Evolutionary conservation across 2,797 vertebrate species (phyloP).

Genomic region (Amphiprion clarkii): DNA sequence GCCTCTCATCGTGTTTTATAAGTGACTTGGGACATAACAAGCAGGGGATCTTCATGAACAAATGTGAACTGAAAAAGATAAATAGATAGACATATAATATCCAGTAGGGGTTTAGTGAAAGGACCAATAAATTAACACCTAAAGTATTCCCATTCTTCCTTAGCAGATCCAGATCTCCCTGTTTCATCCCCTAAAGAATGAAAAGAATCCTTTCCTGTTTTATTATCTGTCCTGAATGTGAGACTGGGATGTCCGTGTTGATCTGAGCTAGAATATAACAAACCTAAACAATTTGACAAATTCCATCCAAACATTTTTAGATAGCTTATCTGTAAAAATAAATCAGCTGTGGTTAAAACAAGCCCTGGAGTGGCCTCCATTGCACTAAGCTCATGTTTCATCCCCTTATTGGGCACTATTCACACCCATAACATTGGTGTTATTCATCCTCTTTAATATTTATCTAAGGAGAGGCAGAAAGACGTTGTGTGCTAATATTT

Average conservation of each 20-base stretch:
- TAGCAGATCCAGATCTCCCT: constrained; percentile 41
- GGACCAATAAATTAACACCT: constrained; percentile 78
- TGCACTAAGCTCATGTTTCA: constrained; percentile 49
- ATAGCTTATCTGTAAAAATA: constrained; percentile 74
- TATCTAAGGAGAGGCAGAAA: constrained; percentile 51
- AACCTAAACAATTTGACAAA: constrained; percentile 77
- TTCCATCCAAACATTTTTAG: constrained; percentile 74
- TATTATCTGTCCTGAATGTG: constrained; percentile 74
- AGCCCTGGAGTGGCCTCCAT: constrained; percentile 40
- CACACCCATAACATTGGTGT: constrained; percentile 53
- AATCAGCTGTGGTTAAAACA: constrained; percentile 59
- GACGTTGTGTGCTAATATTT: constrained; percentile 64
- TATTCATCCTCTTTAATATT: constrained; percentile 63
- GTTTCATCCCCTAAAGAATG: constrained; percentile 67
- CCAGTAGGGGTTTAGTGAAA: constrained; percentile 62
- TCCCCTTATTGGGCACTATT: constrained; percentile 41
- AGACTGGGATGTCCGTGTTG: constrained; percentile 58
- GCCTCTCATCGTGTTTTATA: constrained; percentile 75
- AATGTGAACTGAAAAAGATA: constrained; percentile 74
- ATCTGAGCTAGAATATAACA: constrained; percentile 62
- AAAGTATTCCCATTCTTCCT: constrained; percentile 65
- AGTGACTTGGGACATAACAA: constrained; percentile 71
- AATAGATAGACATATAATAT: constrained; percentile 78
- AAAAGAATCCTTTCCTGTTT: constrained; percentile 69
- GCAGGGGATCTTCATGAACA: constrained; percentile 55